Base-by-base conservation (phyloP, 2,797 vertebrate species). In the Malurus leucopterus region DNA sequence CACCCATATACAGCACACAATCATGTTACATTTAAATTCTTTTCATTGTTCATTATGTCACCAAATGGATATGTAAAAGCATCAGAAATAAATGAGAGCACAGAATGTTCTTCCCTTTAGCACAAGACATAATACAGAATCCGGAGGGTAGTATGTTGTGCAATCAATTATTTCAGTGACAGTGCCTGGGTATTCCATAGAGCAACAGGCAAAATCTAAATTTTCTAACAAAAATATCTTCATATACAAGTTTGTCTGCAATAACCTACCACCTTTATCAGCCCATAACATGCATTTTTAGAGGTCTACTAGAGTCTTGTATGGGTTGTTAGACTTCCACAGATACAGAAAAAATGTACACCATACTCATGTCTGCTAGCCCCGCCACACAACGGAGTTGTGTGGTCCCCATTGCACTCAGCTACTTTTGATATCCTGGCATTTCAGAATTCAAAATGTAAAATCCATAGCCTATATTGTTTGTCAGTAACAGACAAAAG, bases 381-480 rank as follows among this genome's bases (percentile, higher is more conserved):
- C 44, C 36, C 54, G 16, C 2, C 44, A 72, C 1, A 8, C 10
- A 75, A 54, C 0, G 2, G 18, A 46, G 19, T 20, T 27, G 2
- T 16, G 26, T 32, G 22, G 11, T 12, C 3, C 8, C 9, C 22
- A 24, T 0, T 23, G 46, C 9, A 19, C 50, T 58, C 32, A 76
- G 44, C 14, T 69, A 16, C 20, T 54, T 78, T 24, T 46, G 9
- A 54, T 24, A 53, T 65, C 4, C 15, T n/a, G 44, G 8, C 26
- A 46, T 17, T 84, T 78, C 29, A 79, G 24, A 54, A 89, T 32
- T 61, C 15, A 58, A 38, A 69, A 11, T 20, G 8, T 15, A 40
- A 81, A 78, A 43, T 47, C 15, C 32, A 36, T 7, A 58, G 19
- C 15, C 32, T 27, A 64, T n/a, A 36, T 2, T 55, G 3, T 22